Percentiles rank a stretch among this genome's conserved stretches.
phyloP scores from a whole-genome alignment of 2,797 vertebrate genomes.

The Jordanella pulchra region DNA sequence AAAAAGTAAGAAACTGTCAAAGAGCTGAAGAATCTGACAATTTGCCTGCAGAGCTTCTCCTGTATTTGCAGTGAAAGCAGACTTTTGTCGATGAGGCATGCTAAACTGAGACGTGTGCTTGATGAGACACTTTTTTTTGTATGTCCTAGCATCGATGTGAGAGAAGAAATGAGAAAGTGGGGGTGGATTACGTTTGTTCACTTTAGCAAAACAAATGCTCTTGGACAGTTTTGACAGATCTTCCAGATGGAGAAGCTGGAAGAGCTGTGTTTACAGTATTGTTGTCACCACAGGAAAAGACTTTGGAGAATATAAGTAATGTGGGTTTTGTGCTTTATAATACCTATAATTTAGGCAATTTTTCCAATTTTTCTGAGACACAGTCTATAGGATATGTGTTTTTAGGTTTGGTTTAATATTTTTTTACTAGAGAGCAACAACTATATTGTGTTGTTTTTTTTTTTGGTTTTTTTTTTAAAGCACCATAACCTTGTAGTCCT shows the following conservation, averaged over 20 bases:
- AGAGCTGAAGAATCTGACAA: conserved; percentile 24
- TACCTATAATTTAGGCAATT: conserved; percentile 12
- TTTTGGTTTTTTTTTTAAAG: conserved; percentile 35
- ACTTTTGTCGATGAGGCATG: conserved; percentile 27
- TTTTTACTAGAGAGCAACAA: conserved; percentile 37
- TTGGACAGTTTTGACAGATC: conserved; percentile 56
- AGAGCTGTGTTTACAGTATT: conserved; percentile 48
- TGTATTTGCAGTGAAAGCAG: conserved; percentile 12
- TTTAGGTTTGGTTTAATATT: conserved; percentile 14
- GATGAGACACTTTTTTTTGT: conserved; percentile 25
- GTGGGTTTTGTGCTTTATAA: conserved; percentile 7
- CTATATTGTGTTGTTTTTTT: conserved; percentile 25
- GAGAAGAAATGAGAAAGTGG: conserved; percentile 25
- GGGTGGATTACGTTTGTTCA: conserved; percentile 41
- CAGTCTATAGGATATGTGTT: conserved; percentile 14
- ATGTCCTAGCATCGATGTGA: conserved; percentile 27
- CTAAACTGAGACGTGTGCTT: conserved; percentile 18
- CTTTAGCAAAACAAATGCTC: conserved; percentile 52
- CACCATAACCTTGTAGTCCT: conserved; percentile 4
- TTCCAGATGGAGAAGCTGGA: conserved; percentile 23
- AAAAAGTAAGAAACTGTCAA: conserved; percentile 21
- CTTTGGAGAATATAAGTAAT: conserved; percentile 10
- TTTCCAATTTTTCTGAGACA: conserved; percentile 33
- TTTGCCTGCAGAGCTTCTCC: conserved; percentile 4
- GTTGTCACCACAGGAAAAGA: conserved; percentile 23